phyloP scores from a whole-genome alignment of 2,797 vertebrate species.

The Babyrousa celebensis region DNA sequence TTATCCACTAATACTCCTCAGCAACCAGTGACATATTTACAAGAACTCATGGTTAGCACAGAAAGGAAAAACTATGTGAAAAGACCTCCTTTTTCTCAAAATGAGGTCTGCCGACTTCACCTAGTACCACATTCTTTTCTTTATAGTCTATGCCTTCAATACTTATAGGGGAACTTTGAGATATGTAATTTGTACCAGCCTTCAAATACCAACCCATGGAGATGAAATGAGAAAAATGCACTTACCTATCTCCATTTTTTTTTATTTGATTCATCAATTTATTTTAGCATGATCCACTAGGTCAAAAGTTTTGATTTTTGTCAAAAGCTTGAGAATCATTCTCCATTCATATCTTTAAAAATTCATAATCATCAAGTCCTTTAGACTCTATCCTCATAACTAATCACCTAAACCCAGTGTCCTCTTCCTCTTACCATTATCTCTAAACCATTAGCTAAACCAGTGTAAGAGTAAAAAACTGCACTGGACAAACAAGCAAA shows the following conservation, averaged over 20 bases:
- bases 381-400: neutral
- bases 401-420: neutral
- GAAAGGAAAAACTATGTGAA: neutral
- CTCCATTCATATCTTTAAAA: neutral
- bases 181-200: neutral
- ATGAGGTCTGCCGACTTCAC: neutral
- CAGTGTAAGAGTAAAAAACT: slow-evolving; percentile 4
- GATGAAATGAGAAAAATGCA: neutral
- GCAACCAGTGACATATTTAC: neutral
- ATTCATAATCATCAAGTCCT: neutral
- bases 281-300: neutral
- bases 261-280: neutral
- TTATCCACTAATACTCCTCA: neutral
- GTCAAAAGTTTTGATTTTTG: neutral
- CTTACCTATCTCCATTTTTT: neutral
- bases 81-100: neutral
- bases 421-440: neutral
- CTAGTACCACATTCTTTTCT: neutral
- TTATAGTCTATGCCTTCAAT: neutral
- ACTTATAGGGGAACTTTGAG: neutral
- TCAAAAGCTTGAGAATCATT: neutral
- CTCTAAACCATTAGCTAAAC: neutral
- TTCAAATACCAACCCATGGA: neutral
- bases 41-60: neutral
- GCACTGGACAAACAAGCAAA: neutral